These are phyloP conservation scores for Hippopotamus amphibius DNA, from an alignment of 2,113 vertebrate species.

Conservation along the genomic window DNA sequence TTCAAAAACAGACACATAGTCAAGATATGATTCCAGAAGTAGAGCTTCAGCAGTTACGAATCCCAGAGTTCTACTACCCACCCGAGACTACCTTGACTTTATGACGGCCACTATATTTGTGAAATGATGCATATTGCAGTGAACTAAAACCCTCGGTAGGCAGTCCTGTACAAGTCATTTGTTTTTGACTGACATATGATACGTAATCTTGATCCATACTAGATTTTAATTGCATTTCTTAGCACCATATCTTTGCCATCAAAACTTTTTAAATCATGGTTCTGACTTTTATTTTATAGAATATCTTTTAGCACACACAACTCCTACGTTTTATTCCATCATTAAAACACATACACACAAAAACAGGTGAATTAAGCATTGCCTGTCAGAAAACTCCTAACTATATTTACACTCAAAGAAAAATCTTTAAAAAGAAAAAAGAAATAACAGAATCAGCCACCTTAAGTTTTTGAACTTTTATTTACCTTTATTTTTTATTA, in stretches of 20 bases:
- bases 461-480: neutral
- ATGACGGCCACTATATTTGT: neutral
- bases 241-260: neutral
- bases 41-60: neutral
- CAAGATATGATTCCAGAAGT: neutral
- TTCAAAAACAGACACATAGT: neutral
- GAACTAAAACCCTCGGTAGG: neutral
- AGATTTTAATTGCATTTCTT: neutral
- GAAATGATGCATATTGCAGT: too few species aligned
- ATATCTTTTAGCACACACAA: neutral
- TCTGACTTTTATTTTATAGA: neutral
- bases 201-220: neutral
- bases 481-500: neutral
- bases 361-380: neutral
- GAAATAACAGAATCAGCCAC: neutral
- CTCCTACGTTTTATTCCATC: neutral
- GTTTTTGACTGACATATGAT: neutral
- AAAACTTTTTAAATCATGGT: neutral
- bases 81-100: neutral
- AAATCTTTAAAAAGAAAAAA: neutral
- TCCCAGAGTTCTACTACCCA: neutral
- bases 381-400: neutral
- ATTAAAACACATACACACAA: neutral
- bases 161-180: fast-evolving
- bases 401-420: neutral